Conservation (phyloP, 2,888 invertebrate species). For the Mayetiola destructor region DNA sequence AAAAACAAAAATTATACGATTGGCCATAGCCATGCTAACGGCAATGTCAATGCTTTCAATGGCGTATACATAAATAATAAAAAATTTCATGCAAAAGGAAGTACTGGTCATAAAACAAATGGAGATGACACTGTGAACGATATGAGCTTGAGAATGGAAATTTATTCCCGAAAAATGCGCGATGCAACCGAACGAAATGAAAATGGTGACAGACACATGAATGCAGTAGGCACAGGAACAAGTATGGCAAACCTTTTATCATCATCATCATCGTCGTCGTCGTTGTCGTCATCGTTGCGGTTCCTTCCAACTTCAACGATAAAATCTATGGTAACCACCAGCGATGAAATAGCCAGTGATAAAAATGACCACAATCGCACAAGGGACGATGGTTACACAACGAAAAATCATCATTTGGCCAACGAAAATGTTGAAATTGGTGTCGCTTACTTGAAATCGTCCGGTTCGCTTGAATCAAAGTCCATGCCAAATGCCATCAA, state of each 20-base stretch:
- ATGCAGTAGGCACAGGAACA: background rate
- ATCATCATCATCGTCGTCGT: too few relatives aligned
- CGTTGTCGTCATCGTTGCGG: constrained; percentile 1
- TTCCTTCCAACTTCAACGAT: constrained; percentile 6
- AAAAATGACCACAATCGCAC: background rate
- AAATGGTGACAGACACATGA: background rate
- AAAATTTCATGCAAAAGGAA: too few relatives aligned
- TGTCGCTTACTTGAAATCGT: constrained; percentile 13
- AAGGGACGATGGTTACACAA: background rate
- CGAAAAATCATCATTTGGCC: constrained; percentile 1
- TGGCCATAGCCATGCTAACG: too few relatives aligned
- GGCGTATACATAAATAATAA: too few relatives aligned
- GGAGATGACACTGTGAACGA: constrained; percentile 6
- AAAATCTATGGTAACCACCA: constrained; percentile 10
- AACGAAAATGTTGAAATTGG: constrained; percentile 5
- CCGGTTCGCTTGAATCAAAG: background rate
- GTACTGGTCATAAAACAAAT: constrained; percentile 13
- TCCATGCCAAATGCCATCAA: background rate
- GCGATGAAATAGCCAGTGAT: background rate
- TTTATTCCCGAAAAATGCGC: background rate
- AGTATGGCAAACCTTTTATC: background rate
- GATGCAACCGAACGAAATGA: background rate
- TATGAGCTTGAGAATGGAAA: background rate
- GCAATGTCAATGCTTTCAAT: too few relatives aligned
- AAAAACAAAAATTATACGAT: too few relatives aligned